Evolutionary conservation across 2,797 vertebrate species (phyloP), one percentile per base, ranked within the genome.

Genomic region (Pachyuromys duprasi): DNA sequence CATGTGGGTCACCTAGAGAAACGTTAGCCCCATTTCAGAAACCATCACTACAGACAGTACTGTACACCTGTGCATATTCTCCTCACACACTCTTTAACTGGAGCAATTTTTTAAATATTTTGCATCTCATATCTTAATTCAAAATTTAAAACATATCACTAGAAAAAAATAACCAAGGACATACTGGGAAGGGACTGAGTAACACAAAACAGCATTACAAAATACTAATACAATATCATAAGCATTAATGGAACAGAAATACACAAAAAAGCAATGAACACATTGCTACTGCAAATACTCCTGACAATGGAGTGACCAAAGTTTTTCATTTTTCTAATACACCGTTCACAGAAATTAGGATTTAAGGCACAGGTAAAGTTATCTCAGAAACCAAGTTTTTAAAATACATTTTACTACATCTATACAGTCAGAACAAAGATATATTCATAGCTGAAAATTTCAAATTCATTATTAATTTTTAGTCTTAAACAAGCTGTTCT

Each of bases 351-450:
- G 17, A 89, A 89, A 89, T 75, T 22, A 63, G 31, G 49, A 75
- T 22, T 89, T 84, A 28, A 62, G 60, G 6, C 49, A 42, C 39
- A 92, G 36, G 53, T 55, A 70, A 91, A 95, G 76, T 94, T 92
- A 97, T 86, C 45, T 90, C 31, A 62, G 39, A 93, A 90, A 82
- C 8, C 86, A 86, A 93, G 26, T 93, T 67, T 89, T 28, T 86
- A 92, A 15, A 57, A 87, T 2, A 94, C 4, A 81, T 80, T 78
- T 81, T 94, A 70, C 76, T 69, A 53, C 12, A 69, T 55, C 28
- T 39, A 65, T 42, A 80, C 53, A 93, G 70, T n/a, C 76, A 87
- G 92, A 95, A 45, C 14, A 49, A 95, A 84, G 49, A n/a, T n/a
- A n/a, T n/a, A 49, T 49, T 91, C 11, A 88, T 14, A 57, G 75